Percentiles rank a stretch among this genome's conserved stretches.
These are phyloP conservation scores for Amphimedon queenslandica DNA, from an alignment of 37 sponge, comb jelly and placozoan species.

Conservation along the genomic window DNA sequence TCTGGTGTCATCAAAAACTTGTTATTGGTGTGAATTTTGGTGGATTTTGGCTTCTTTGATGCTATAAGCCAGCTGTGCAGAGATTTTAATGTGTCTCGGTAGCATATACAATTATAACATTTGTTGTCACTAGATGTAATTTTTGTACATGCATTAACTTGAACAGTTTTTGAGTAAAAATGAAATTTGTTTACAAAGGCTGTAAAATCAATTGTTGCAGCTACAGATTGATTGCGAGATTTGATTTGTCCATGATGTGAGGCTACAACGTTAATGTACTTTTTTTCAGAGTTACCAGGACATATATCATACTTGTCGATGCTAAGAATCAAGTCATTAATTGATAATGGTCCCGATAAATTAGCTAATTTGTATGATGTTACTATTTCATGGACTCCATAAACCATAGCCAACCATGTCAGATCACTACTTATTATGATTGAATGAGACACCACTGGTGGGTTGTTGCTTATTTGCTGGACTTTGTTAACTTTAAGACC, in stretches of 20 bases:
- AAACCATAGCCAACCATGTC: conserved; percentile 21
- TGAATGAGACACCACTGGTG: conserved; percentile 15
- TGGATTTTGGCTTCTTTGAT: conserved; percentile 6
- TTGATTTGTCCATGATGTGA: conserved; percentile 28
- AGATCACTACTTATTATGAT: conserved; percentile 20
- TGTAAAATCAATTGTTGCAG: conserved; percentile 18
- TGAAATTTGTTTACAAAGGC: conserved; percentile 14
- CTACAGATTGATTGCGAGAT: conserved; percentile 20
- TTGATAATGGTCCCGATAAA: not conserved
- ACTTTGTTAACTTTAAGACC: no score
- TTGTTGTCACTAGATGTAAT: conserved; percentile 6
- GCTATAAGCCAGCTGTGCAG: conserved; percentile 17
- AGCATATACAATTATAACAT: conserved; percentile 29
- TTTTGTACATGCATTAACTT: conserved; percentile 25
- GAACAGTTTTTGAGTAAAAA: conserved; percentile 25
- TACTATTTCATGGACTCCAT: conserved; percentile 11
- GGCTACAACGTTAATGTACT: conserved; percentile 21
- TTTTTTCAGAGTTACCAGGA: conserved; percentile 29
- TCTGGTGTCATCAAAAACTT: conserved; percentile 35
- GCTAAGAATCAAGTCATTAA: conserved; percentile 7
- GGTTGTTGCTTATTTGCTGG: no score
- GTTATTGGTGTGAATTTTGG: conserved; percentile 31
- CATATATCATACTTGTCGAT: conserved; percentile 17
- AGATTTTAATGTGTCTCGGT: conserved; percentile 31
- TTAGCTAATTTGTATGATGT: conserved; percentile 9